Evolutionary conservation across 2,113 vertebrate species (phyloP).

Genomic region (Aythya baeri): DNA sequence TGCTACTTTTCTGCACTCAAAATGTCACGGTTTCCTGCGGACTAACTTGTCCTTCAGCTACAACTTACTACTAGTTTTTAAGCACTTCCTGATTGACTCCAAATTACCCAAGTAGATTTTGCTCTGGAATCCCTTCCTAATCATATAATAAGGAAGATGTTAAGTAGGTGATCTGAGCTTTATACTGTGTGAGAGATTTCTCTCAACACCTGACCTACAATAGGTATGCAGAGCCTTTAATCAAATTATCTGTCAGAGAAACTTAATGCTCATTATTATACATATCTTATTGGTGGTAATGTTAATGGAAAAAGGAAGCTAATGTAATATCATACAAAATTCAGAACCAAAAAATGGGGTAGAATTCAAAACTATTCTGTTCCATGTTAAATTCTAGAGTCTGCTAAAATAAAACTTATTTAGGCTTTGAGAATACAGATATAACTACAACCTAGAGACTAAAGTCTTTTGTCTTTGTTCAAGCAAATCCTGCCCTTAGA

Average conservation of each 20-base stretch:
- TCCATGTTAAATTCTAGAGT: neutral
- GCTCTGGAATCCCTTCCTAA: neutral
- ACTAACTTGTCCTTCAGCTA: neutral
- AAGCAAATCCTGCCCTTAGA: constrained; percentile 51
- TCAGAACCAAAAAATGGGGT: neutral
- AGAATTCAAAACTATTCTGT: neutral
- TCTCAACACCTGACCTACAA: neutral
- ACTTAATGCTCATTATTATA: neutral
- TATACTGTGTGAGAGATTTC: neutral
- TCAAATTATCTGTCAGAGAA: neutral
- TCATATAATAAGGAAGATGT: neutral
- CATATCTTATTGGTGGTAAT: neutral
- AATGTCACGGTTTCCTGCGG: neutral
- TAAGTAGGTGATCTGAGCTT: neutral
- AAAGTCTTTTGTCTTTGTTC: constrained; percentile 49
- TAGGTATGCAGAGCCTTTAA: neutral
- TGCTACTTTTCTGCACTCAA: neutral
- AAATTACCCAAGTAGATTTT: neutral
- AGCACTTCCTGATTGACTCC: neutral
- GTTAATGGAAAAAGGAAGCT: neutral
- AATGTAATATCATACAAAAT: neutral
- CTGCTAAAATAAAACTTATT: neutral
- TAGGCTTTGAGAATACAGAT: neutral
- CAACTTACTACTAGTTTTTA: neutral
- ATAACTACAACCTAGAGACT: neutral